phyloP scores from a whole-genome alignment of 2,797 vertebrate genomes.

The Sebastiscus tertius region DNA sequence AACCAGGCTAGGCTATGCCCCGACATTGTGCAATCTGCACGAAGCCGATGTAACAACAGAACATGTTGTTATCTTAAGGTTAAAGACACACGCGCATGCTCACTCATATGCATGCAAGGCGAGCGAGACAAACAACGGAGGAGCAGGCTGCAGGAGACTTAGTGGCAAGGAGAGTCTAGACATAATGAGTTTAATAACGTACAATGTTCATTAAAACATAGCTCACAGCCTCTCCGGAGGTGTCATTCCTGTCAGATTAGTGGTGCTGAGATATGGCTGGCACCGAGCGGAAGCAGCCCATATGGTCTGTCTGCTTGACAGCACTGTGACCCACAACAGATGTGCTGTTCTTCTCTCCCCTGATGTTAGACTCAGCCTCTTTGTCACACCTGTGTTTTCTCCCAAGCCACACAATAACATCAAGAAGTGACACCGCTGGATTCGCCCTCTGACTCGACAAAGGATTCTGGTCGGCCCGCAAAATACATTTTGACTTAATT shows the following conservation, averaged over 20 bases:
- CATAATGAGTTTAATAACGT: slow-evolving; percentile 76
- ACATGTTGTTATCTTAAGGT: slow-evolving; percentile 49
- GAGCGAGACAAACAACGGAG: slow-evolving; percentile 17
- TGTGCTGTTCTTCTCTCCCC: slow-evolving; percentile 70
- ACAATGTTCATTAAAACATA: slow-evolving; percentile 79
- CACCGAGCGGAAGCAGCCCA: slow-evolving; percentile 66
- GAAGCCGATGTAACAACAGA: slow-evolving; percentile 12
- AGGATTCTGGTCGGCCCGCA: slow-evolving; percentile 17
- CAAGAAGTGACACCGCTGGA: slow-evolving; percentile 50
- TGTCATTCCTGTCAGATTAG: slow-evolving; percentile 79
- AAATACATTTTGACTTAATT: slow-evolving; percentile 44
- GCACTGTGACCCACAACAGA: slow-evolving; percentile 77
- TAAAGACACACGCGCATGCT: slow-evolving; percentile 17
- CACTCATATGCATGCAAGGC: slow-evolving; percentile 28
- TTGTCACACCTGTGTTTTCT: slow-evolving; percentile 73
- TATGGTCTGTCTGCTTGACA: slow-evolving; percentile 75
- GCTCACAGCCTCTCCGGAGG: slow-evolving; percentile 74
- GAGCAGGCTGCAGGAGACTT: slow-evolving; percentile 42
- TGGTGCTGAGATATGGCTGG: slow-evolving; percentile 71
- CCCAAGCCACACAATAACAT: slow-evolving; percentile 48
- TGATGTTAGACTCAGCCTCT: slow-evolving; percentile 51
- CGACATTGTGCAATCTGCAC: slow-evolving; percentile 30
- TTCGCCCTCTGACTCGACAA: slow-evolving; percentile 44
- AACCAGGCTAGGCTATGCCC: slow-evolving; percentile 22
- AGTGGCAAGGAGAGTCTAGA: slow-evolving; percentile 63